Evolutionary conservation across 2,888 invertebrate species (phyloP).

Genomic region (Troides aeacus): DNA sequence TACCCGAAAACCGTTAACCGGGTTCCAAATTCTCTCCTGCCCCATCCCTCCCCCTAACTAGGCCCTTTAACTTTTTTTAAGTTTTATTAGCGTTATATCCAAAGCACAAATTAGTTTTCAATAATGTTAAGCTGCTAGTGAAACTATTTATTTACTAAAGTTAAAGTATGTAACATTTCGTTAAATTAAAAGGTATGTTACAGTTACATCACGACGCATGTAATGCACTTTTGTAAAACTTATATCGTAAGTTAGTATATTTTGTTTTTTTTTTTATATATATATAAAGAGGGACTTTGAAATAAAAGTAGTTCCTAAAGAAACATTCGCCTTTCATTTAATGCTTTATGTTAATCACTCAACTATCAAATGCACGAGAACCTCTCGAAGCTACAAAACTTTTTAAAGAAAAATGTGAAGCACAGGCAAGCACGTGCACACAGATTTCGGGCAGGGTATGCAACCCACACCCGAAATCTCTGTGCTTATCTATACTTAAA

Average conservation of each 20-base stretch:
- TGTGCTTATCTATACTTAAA: no score
- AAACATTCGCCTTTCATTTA: constrained; percentile 33
- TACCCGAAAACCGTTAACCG: neutral
- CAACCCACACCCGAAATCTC: no score
- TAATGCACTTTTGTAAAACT: constrained; percentile 68
- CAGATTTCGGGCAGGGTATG: no score
- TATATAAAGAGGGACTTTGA: constrained; percentile 52
- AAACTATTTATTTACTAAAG: constrained; percentile 56
- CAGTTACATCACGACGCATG: constrained; percentile 55
- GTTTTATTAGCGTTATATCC: constrained; percentile 47
- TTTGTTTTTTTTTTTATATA: constrained; percentile 43
- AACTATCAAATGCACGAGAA: no score
- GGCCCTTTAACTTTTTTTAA: constrained; percentile 30
- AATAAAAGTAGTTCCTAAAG: constrained; percentile 61
- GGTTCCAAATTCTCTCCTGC: no score
- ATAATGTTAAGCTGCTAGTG: constrained; percentile 50
- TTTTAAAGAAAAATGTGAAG: no score
- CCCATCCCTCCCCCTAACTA: neutral
- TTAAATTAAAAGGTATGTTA: constrained; percentile 49
- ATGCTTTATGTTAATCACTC: neutral
- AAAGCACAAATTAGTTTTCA: constrained; percentile 50
- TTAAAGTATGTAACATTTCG: constrained; percentile 41
- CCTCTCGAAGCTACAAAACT: no score
- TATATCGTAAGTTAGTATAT: constrained; percentile 57
- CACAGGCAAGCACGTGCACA: no score